These are phyloP conservation scores for Orientallactaga bullata DNA, from an alignment of 2,113 vertebrate species.

Conservation along the genomic window DNA sequence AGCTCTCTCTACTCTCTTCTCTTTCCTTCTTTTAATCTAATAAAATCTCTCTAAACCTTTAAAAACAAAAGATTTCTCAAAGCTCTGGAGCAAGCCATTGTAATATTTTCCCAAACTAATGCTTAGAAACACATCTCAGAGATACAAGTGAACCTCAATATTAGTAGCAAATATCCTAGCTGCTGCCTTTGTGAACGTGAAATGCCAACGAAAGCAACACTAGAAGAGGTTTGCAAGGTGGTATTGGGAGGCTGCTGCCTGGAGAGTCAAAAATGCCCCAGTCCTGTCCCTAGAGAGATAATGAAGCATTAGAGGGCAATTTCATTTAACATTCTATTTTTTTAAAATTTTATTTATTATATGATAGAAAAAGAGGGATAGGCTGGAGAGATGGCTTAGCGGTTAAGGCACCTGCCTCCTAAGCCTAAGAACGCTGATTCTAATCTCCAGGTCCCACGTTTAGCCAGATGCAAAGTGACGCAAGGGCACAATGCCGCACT, in stretches of 20 bases:
- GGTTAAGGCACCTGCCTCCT: no score
- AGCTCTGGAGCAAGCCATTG: background rate
- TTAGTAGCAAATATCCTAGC: background rate
- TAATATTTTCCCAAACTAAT: background rate
- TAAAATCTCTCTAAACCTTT: no score
- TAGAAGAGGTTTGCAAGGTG: background rate
- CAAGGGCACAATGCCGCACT: no score
- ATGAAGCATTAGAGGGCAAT: background rate
- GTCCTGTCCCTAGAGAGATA: background rate
- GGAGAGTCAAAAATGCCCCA: background rate
- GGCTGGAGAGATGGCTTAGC: no score
- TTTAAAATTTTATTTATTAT: no score
- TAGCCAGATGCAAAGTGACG: no score
- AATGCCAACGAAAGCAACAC: background rate
- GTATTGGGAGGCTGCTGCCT: background rate
- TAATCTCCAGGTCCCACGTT: no score
- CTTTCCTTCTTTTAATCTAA: no score
- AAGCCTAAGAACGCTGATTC: no score
- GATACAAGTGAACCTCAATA: background rate
- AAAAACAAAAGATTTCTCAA: background rate
- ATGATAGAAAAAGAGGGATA: no score
- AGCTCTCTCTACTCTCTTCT: no score
- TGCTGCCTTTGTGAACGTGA: background rate
- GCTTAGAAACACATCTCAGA: background rate
- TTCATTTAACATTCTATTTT: background rate